Percentiles rank a stretch among this genome's conserved stretches.
Conservation (phyloP, 2,888 invertebrate species). For the Syritta pipiens region DNA sequence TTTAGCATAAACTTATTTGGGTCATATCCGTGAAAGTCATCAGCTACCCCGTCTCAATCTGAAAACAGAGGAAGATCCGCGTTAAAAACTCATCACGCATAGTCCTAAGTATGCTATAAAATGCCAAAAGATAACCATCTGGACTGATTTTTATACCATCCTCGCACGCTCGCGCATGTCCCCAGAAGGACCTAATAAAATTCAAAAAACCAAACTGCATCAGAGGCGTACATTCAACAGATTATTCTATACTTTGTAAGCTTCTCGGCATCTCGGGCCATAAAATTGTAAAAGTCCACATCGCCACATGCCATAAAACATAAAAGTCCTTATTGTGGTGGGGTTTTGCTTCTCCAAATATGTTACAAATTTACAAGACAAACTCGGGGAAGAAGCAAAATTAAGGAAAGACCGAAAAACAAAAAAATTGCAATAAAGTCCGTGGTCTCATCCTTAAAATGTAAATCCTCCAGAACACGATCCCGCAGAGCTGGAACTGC, state of each 20-base stretch:
- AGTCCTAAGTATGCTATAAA: no score
- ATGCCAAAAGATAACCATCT: no score
- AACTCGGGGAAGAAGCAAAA: background rate
- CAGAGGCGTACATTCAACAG: background rate
- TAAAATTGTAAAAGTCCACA: background rate
- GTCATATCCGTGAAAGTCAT: no score
- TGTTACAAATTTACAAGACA: slow-evolving; percentile 4
- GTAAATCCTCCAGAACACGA: slow-evolving; percentile 53
- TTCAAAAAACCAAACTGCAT: background rate
- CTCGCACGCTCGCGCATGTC: no score
- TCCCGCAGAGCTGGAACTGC: slow-evolving; percentile 62
- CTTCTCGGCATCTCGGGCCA: background rate
- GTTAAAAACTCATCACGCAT: no score
- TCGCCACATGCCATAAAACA: slow-evolving; percentile 1
- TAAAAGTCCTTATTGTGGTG: no score
- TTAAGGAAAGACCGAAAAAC: no score
- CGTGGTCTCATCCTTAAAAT: slow-evolving; percentile 46
- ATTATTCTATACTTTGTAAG: slow-evolving; percentile 1
- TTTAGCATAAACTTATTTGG: no score
- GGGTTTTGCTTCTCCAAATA: slow-evolving; percentile 14
- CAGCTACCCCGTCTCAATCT: no score
- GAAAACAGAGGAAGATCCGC: no score
- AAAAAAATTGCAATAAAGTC: slow-evolving; percentile 12
- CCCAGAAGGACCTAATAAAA: background rate
- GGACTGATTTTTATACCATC: no score